Base-by-base conservation (phyloP, 1,140 invertebrate species). In the Stegodyphus dumicola region DNA sequence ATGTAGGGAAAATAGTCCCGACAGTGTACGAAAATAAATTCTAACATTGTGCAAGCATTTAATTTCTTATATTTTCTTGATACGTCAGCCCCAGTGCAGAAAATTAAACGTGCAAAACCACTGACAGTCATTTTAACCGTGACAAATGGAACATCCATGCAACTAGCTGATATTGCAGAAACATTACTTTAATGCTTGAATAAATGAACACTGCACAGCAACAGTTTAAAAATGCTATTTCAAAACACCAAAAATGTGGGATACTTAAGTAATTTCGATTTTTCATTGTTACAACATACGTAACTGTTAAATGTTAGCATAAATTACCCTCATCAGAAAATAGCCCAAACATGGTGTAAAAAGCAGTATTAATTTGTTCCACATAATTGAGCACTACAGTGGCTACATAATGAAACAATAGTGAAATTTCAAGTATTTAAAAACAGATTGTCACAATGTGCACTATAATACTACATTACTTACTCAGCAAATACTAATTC, bases 11-110 rank as follows among this genome's bases (percentile, higher is more conserved):
- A 71, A 86, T 77, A 86, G 54, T 86, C 51, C 78, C 17, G 49
- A 52, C 13, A 51, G 52, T 86, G 76, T 86, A 86, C 65, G 78
- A 86, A 86, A 86, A 86, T 86, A 86, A 86, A 56, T 77, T 86
- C 66, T 77, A 86, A 86, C 84, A 86, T 78, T 78, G 75, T 86
- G 67, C 70, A 86, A 86, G 75, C 53, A 86, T 60, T 81, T n/a
- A 83, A 66, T 73, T 48, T 18, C 52, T 60, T 85, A 71, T 77
- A 15, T 60, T 54, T 56, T 60, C 51, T 75, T 60, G 17, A 48
- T 33, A 64, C 53, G 75, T 78, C 76, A 78, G 84, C 75, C 84
- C 51, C 53, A n/a, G 75, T 86, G 84, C 69, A 65, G 78, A 73
- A 17, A n/a, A 73, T 48, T 15, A 56, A 60, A 80, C 33, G 15